phyloP scores from a whole-genome alignment of 2,797 vertebrate species.

The Rousettus madagascariensis region DNA sequence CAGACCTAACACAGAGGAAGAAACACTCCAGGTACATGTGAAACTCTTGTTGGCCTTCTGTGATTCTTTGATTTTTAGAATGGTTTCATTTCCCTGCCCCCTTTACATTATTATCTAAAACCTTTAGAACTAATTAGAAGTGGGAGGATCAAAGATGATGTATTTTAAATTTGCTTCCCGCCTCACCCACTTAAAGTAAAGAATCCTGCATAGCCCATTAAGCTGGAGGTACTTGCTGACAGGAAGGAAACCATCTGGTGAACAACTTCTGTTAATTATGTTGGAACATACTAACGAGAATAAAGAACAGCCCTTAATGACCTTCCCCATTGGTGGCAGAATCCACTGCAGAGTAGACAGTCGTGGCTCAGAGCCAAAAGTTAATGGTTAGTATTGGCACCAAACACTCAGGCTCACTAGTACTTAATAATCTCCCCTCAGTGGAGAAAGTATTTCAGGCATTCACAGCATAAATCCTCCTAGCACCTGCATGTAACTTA shows the following conservation, averaged over 20 bases:
- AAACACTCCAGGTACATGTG: conserved; percentile 36
- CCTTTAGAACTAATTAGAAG: conserved; percentile 84
- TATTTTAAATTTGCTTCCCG: conserved; percentile 86
- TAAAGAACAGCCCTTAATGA: conserved; percentile 85
- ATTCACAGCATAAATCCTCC: conserved; percentile 85
- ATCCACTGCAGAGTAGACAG: conserved; percentile 84
- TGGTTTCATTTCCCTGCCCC: conserved; percentile 82
- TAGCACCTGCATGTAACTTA: conserved; percentile 86
- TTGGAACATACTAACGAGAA: conserved; percentile 83
- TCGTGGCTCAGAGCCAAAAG: conserved; percentile 83
- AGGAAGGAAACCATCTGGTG: conserved; percentile 92
- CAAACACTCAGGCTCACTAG: conserved; percentile 78
- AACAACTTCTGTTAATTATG: conserved; percentile 88
- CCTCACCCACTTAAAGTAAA: conserved; percentile 86
- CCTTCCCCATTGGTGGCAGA: conserved; percentile 86
- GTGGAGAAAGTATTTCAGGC: conserved; percentile 87
- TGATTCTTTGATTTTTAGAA: conserved; percentile 73
- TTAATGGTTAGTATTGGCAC: conserved; percentile 89
- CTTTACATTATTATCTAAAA: conserved; percentile 84
- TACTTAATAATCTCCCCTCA: conserved; percentile 85
- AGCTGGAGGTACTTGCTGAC: conserved; percentile 89
- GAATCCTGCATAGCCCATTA: conserved; percentile 88
- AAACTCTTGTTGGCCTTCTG: conserved; percentile 69
- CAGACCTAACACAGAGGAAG: conserved; percentile 35
- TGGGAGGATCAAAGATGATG: conserved; percentile 86